Evolutionary conservation across 2,113 vertebrate genomes (phyloP), one percentile per base, ranked within the genome.

Genomic region (Stegostoma tigrinum): DNA sequence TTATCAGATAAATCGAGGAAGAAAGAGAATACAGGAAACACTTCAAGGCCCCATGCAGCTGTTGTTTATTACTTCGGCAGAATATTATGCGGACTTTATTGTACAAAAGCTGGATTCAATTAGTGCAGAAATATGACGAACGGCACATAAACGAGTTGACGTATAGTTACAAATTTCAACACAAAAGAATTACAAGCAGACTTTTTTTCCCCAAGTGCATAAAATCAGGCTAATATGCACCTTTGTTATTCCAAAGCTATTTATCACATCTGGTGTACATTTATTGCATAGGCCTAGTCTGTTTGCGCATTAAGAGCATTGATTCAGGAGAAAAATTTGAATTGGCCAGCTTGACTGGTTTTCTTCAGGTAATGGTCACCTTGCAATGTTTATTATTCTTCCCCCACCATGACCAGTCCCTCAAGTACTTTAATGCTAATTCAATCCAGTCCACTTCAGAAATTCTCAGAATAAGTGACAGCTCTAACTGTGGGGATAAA

Each of bases 41-140:
- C 68, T 52, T 52, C 24, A 15, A 72, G 94, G 34, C 24, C 38
- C 67, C 42, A 27, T 42, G 93, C 93, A 95, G 68, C 94, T 95
- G 94, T 75, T 95, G 68, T 52, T 95, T 95, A 95, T 95, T 95
- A 95, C 94, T 24, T 72, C 94, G 30, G 42, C 67, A 30, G 68
- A 34, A 72, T 95, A 48, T 70, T 72, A 75, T 3, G 38, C 42
- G 24, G 3, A 24, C 94, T 72, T 72, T 45, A 52, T 95, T 30
- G 27, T 72, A 67, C 45, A 75, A 95, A 95, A 72, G 23, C 94
- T 95, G 94, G 38, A 70, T 72, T 95, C 94, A 95, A 95, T 95
- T 95, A 72, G 27, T 72, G 42, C 21, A 72, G 38, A 95, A 48
- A 95, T 48, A 95, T 72, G 94, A 72, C 14, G 42, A 70, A 70